Conservation (phyloP, 1,140 invertebrate species). For the Halesus radiatus region DNA sequence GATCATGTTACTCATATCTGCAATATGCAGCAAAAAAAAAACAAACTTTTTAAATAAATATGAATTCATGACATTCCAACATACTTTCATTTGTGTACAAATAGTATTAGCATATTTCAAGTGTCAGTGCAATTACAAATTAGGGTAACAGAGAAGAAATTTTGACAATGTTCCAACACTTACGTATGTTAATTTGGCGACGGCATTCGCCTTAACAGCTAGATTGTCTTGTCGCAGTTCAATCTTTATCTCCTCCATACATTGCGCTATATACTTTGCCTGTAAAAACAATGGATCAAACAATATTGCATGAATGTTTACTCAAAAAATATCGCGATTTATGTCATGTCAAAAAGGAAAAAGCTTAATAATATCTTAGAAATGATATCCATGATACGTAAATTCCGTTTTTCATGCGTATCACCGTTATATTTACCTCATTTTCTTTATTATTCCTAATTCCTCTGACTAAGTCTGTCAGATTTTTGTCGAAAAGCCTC, state of each 20-base stretch:
- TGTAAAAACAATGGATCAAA: slow-evolving; percentile 70
- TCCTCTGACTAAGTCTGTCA: slow-evolving; percentile 98
- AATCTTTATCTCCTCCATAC: slow-evolving; percentile 99
- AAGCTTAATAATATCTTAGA: no score
- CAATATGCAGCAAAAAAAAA: no score
- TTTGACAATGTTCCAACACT: slow-evolving; percentile 66
- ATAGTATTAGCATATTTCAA: no score
- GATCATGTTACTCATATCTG: no score
- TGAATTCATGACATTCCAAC: no score
- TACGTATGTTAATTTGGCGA: slow-evolving; percentile 99
- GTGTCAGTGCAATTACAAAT: no score
- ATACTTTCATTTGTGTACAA: no score
- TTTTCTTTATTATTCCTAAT: slow-evolving; percentile 99
- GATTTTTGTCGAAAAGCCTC: slow-evolving; percentile 99
- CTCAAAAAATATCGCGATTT: background rate
- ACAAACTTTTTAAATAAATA: no score
- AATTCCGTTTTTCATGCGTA: no score
- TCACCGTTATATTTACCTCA: slow-evolving; percentile 80
- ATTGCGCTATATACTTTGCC: slow-evolving; percentile 99
- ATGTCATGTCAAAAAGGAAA: no score
- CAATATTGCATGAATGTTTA: slow-evolving; percentile 38
- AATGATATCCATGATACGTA: no score
- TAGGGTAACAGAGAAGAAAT: background rate
- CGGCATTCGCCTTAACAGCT: slow-evolving; percentile 98
- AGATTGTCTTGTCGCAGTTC: slow-evolving; percentile 98